Base-by-base conservation (phyloP, 2,888 invertebrate genomes). In the Mimumesa dahlbomi region DNA sequence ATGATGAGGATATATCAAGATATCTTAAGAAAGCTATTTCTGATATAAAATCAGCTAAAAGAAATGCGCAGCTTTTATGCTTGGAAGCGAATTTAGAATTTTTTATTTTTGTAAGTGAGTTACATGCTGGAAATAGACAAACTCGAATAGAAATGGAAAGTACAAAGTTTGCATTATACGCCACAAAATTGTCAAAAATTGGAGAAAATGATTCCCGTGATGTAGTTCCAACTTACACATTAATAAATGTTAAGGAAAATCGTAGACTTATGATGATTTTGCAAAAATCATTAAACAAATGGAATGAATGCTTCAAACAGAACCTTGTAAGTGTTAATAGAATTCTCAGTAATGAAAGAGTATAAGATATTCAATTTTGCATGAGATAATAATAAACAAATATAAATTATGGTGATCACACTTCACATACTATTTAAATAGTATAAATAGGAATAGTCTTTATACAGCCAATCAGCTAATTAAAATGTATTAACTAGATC, bases 181-280 rank as follows among this genome's bases (percentile, higher is more conserved):
- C 71, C 2, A 63, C 71, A 3, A 79, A 75, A 48, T 1, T 50
- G 4, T 57, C 64, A 4, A 63, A 72, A 29, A 45, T 62, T 13
- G 48, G 31, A 0, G 73, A 75, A 52, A 70, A 40, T 14, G 68
- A 77, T 9, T 52, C 64, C 14, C 57, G 64, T 13, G 77, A 82
- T 19, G 68, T 88, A 31, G 79, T 86, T n/a, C 86, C 89, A 14
- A 77, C 85, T 36, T 88, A 86, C 65, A 81, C 72, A 2, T 82
- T 81, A 45, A 85, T 89, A 46, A 86, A 83, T 53, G 75, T 88
- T 11, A 77, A 73, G n/a, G 79, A 84, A 34, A 85, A 88, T 49
- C 62, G 64, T 1, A 74, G 68, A 13, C 63, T 86, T 11, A 73
- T 76, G 56, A 43, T 43, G 11, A 65, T 69, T 49, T 64, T 88